Evolutionary conservation across 2,113 vertebrate genomes (phyloP).

Genomic region (Acanthisitta chloris): DNA sequence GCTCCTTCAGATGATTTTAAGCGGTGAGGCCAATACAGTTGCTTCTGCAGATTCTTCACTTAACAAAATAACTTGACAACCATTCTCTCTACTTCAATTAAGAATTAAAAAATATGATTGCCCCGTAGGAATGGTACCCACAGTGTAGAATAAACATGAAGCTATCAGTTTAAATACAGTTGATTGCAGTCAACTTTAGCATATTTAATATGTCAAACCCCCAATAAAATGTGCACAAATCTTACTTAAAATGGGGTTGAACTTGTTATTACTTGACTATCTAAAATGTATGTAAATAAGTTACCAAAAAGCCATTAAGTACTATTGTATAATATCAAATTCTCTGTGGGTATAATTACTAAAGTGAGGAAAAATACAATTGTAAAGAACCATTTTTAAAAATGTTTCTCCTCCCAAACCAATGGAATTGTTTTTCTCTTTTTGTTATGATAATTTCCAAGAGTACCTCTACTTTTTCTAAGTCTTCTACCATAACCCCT

Average conservation of each 20-base stretch:
- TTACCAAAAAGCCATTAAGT: conserved; percentile 54
- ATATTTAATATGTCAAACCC: background rate
- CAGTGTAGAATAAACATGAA: background rate
- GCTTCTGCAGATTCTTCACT: background rate
- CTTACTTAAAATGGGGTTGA: conserved; percentile 34
- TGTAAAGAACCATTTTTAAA: conserved; percentile 34
- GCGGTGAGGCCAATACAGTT: background rate
- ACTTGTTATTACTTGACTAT: conserved; percentile 46
- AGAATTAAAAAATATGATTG: background rate
- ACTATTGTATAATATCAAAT: conserved; percentile 53
- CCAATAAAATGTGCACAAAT: conserved; percentile 22
- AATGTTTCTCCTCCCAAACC: conserved; percentile 29
- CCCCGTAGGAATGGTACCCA: background rate
- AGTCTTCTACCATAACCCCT: conserved; percentile 47
- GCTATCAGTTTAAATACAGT: background rate
- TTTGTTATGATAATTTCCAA: conserved; percentile 63
- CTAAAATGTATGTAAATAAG: conserved; percentile 57
- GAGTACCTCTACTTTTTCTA: conserved; percentile 42
- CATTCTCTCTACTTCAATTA: background rate
- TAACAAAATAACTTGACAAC: background rate
- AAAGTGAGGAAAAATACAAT: conserved; percentile 29
- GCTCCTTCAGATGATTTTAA: background rate
- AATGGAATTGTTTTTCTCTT: conserved; percentile 36
- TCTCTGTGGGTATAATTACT: conserved; percentile 60
- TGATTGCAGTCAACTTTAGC: background rate